phyloP scores from a whole-genome alignment of 2,113 vertebrate genomes.

The Boleophthalmus pectinirostris region DNA sequence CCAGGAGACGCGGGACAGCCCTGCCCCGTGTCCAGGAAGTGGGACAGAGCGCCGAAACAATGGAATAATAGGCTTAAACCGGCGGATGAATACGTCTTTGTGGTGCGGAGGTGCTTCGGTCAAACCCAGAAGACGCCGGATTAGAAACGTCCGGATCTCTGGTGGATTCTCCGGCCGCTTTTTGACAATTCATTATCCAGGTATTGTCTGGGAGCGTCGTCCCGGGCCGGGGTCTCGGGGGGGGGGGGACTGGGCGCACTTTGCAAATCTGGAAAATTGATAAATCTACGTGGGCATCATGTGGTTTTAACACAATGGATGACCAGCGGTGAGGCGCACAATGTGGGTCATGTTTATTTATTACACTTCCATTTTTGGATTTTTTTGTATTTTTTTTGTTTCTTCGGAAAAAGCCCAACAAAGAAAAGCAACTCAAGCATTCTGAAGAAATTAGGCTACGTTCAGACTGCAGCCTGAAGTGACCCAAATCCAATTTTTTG shows the following conservation, averaged over 20 bases:
- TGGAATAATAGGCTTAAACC: conserved; percentile 6
- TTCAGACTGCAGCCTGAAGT: too few species aligned
- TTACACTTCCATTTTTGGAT: not conserved
- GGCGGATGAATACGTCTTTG: not conserved
- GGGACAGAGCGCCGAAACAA: not conserved
- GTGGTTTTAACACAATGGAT: not conserved
- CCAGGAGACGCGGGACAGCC: not conserved
- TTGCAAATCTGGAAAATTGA: not conserved
- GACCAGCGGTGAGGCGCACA: not conserved
- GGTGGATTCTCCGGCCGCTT: not conserved
- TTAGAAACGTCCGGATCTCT: not conserved
- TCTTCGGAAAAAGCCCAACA: not conserved
- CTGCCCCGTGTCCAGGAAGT: not conserved
- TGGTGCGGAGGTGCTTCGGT: not conserved
- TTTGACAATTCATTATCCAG: conserved; percentile 7
- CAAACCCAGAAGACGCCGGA: not conserved
- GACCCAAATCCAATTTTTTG: too few species aligned
- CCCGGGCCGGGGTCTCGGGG: not conserved
- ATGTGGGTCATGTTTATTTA: not conserved
- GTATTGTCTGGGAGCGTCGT: not conserved
- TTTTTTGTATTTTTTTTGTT: too few species aligned
- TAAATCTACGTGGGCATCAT: not conserved
- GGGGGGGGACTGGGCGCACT: not conserved
- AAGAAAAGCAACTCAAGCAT: not conserved
- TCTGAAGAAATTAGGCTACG: too few species aligned